Evolutionary conservation across 2,113 vertebrate species (phyloP).

Genomic region (Xiphophorus couchianus): DNA sequence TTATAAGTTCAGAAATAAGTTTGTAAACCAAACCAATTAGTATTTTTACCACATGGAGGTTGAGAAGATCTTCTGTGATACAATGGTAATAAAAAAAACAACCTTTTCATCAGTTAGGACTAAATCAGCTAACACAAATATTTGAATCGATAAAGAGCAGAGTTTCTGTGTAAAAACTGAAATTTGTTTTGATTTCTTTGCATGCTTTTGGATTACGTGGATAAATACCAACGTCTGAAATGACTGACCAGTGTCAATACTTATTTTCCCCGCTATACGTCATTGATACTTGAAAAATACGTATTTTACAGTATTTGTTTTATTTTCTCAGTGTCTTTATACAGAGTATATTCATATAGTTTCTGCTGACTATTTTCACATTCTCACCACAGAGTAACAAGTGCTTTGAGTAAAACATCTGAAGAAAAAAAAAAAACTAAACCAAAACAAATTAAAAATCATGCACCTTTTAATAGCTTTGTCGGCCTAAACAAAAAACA

Average conservation of each 20-base stretch:
- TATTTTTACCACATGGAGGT: neutral
- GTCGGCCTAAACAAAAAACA: constrained; percentile 72
- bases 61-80: neutral
- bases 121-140: too few relatives aligned
- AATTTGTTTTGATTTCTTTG: neutral
- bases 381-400: constrained; percentile 84
- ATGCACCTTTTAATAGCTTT: constrained; percentile 81
- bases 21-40: neutral
- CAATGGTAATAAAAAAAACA: neutral
- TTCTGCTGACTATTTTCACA: constrained; percentile 82
- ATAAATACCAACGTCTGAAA: neutral
- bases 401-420: constrained; percentile 78
- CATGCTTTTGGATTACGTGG: neutral
- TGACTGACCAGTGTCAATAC: neutral
- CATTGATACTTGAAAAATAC: constrained; percentile 81
- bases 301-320: constrained; percentile 81
- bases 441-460: constrained; percentile 64
- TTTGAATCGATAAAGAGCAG: too few relatives aligned
- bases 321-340: constrained; percentile 79
- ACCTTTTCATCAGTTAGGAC: too few relatives aligned
- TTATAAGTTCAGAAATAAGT: neutral
- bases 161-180: neutral
- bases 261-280: constrained; percentile 33
- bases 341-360: constrained; percentile 84
- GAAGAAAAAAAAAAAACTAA: constrained; percentile 57